A percentile compares a stretch with the other conserved stretches of the same genome.
Evolutionary conservation across 2,888 invertebrate genomes (phyloP).

Genomic region (Caenorhabditis sinica): DNA sequence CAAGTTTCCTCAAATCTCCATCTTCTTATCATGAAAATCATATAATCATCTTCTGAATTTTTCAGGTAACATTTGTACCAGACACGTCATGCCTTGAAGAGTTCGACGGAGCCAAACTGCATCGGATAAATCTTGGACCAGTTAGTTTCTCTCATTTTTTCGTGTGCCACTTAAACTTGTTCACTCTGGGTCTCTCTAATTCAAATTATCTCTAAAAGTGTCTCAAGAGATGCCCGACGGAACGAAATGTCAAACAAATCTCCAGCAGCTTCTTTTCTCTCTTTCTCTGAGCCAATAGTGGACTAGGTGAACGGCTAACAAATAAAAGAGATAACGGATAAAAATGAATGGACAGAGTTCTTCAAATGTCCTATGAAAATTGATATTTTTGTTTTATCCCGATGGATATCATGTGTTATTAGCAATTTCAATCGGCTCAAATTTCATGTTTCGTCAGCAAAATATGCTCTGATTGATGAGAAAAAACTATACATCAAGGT

Average conservation of each 20-base stretch:
- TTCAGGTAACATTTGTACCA: conserved; percentile 71
- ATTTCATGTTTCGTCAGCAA: conserved; percentile 20
- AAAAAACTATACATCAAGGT: conserved; percentile 10
- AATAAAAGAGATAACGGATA: conserved; percentile 40
- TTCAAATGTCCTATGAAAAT: conserved; percentile 35
- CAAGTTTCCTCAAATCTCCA: conserved; percentile 14
- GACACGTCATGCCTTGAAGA: conserved; percentile 72
- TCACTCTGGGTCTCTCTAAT: conserved; percentile 29
- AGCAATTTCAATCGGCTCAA: conserved; percentile 10
- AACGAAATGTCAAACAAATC: conserved; percentile 63
- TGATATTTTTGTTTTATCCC: conserved; percentile 33
- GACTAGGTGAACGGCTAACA: conserved; percentile 29
- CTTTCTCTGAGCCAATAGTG: conserved; percentile 35
- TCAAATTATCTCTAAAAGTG: conserved; percentile 28
- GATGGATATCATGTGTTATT: conserved; percentile 31
- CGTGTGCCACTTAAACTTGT: conserved; percentile 53
- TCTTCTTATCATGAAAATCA: conserved; percentile 17
- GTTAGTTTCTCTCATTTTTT: conserved; percentile 46
- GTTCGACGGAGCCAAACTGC: conserved; percentile 65
- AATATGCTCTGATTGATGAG: conserved; percentile 1
- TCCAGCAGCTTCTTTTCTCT: neutral
- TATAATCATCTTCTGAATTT: neutral
- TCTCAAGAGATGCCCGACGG: conserved; percentile 55
- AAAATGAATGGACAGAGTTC: conserved; percentile 15
- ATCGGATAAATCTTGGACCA: conserved; percentile 65